Conservation (phyloP, 2,888 invertebrate genomes). For the Parnassius apollo region DNA sequence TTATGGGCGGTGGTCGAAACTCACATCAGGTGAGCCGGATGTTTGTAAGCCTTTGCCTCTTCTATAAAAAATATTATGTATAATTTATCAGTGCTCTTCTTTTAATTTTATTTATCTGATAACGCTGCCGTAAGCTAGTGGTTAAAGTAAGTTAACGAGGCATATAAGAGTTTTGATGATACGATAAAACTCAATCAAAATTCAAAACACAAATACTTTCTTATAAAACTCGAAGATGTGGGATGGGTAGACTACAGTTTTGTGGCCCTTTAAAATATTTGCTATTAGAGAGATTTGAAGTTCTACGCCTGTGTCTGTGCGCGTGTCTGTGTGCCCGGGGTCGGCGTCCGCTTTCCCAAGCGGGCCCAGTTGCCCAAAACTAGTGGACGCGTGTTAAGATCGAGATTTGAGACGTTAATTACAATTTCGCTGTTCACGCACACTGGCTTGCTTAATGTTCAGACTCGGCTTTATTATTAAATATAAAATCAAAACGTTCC, state of each 20-base stretch:
- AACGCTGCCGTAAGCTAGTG: constrained; percentile 14
- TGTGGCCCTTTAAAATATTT: constrained; percentile 23
- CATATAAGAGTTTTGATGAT: constrained; percentile 16
- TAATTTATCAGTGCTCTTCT: no score
- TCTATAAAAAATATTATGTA: no score
- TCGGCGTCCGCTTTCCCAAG: constrained; percentile 48
- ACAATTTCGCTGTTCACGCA: constrained; percentile 75
- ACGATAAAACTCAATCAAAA: constrained; percentile 9
- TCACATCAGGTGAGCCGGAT: no score
- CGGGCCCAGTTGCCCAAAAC: constrained; percentile 31
- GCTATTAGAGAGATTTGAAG: constrained; percentile 18
- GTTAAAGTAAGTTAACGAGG: constrained; percentile 13
- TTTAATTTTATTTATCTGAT: neutral
- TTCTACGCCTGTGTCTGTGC: constrained; percentile 15
- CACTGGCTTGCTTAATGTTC: constrained; percentile 72
- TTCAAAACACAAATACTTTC: constrained; percentile 1
- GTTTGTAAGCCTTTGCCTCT: no score
- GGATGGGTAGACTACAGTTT: constrained; percentile 1
- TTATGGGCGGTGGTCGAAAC: no score
- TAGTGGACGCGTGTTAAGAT: constrained; percentile 42
- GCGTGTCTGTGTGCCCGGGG: constrained; percentile 36
- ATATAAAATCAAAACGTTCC: constrained; percentile 6
- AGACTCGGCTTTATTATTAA: constrained; percentile 44
- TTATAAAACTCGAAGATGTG: constrained; percentile 3
- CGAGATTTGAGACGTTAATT: constrained; percentile 67